A percentile compares a stretch with the other conserved stretches of the same genome.
Evolutionary conservation across 1,140 invertebrate genomes (phyloP).

Genomic region (Drosophila erecta): DNA sequence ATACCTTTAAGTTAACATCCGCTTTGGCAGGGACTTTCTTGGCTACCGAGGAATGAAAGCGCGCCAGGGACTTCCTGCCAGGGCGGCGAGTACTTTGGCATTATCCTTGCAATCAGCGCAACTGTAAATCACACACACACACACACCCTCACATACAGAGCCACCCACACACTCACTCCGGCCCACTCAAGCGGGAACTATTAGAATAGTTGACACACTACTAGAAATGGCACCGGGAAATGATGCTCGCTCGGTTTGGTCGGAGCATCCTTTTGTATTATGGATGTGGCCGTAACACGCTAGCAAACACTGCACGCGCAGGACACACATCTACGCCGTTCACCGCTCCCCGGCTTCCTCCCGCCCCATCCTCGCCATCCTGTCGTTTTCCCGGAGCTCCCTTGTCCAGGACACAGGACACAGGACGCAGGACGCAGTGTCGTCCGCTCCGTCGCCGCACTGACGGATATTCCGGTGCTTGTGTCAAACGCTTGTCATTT

Average conservation of each 20-base stretch:
- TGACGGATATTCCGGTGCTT: slow-evolving; percentile 82
- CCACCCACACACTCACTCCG: background rate
- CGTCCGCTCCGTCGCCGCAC: slow-evolving; percentile 75
- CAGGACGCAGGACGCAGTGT: slow-evolving; percentile 40
- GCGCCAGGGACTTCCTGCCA: slow-evolving; percentile 36
- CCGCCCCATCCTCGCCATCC: slow-evolving; percentile 5
- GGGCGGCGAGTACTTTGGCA: slow-evolving; percentile 45
- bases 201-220: slow-evolving; percentile 62
- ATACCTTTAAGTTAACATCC: slow-evolving; percentile 82
- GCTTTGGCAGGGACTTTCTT: slow-evolving; percentile 65
- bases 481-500: slow-evolving; percentile 82
- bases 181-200: slow-evolving; percentile 40
- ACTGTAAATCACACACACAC: slow-evolving; percentile 75
- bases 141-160: slow-evolving; percentile 43
- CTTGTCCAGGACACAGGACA: background rate
- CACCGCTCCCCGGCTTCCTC: background rate
- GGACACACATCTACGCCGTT: slow-evolving; percentile 36
- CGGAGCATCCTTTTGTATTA: slow-evolving; percentile 77
- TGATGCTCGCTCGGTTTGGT: slow-evolving; percentile 68
- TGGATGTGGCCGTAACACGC: slow-evolving; percentile 78
- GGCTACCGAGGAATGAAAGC: slow-evolving; percentile 10
- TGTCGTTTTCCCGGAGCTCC: slow-evolving; percentile 15
- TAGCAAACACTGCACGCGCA: slow-evolving; percentile 68
- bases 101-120: slow-evolving; percentile 80
- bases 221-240: slow-evolving; percentile 75